Evolutionary conservation across 2,797 vertebrate genomes (phyloP), one percentile per base, ranked within the genome.

Genomic region (Tadarida brasiliensis): DNA sequence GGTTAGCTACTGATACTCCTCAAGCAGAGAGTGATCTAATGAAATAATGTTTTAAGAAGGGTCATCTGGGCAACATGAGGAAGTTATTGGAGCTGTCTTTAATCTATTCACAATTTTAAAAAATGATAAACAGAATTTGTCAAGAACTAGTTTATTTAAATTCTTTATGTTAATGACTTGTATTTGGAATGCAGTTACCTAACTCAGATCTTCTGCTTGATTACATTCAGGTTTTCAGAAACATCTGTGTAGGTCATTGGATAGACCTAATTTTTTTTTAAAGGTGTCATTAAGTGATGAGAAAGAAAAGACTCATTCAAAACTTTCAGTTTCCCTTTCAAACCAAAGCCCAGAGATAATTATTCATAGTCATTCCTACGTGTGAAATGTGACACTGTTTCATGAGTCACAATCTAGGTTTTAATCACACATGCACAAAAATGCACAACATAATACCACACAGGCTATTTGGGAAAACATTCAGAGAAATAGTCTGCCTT

Each of bases 371-470:
- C 54, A 87, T 73, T 78, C 33, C 57, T 90, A 81, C 39, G 74
- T 90, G 24, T 65, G 71, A 97, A 95, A 95, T 92, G 57, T 95
- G 82, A 88, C 73, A 88, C 91, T 96, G 88, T 92, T 95, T 65
- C 49, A 74, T 88, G 92, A 90, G 35, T 94, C 71, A 94, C 47
- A 81, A 92, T 94, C n/a, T 93, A 96, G 71, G 49, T 82, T 96
- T 96, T 93, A 96, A 81, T 33, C 73, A 92, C 56, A 87, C 17
- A 82, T 22, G 24, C 63, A 80, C 35, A 14, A 35, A 67, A 95
- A 93, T 63, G 47, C 65, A 93, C 22, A 85, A 28, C 0, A 0
- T 78, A 92, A 88, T 95, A 93, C 56, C 11, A 95, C 71, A 89
- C 9, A 92, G 35, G n/a, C 54, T 85, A 85, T 91, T 92, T 96